Percentiles rank a stretch among this genome's conserved stretches.
phyloP scores from a whole-genome alignment of 2,888 invertebrate genomes.

The Osmoderma eremita region DNA sequence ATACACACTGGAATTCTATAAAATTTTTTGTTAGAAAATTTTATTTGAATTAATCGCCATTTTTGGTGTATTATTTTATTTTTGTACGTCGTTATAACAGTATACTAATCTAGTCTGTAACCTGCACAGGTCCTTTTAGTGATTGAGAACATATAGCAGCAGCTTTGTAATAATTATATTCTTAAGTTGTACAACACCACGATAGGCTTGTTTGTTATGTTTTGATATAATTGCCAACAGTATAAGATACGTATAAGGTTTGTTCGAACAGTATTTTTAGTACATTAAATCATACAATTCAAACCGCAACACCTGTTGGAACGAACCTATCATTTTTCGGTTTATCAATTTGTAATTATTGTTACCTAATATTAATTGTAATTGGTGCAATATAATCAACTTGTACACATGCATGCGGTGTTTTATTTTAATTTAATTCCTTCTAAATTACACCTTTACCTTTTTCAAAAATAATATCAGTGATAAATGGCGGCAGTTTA shows the following conservation, averaged over 20 bases:
- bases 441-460: slow-evolving; percentile 35
- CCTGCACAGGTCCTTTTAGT: background rate
- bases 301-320: background rate
- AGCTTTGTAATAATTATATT: slow-evolving; percentile 2
- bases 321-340: background rate
- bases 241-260: background rate
- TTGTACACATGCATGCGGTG: slow-evolving; percentile 49
- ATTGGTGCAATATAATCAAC: slow-evolving; percentile 52
- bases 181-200: background rate
- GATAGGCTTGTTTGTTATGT: too few relatives aligned
- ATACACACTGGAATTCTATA: background rate
- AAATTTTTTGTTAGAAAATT: slow-evolving; percentile 18
- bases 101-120: slow-evolving; percentile 26
- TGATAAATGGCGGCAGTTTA: too few relatives aligned
- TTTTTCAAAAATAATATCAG: background rate
- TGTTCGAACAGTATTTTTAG: too few relatives aligned
- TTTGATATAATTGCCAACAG: slow-evolving; percentile 1
- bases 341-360: slow-evolving; percentile 1
- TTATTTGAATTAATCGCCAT: background rate
- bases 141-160: slow-evolving; percentile 15
- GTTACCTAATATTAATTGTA: slow-evolving; percentile 20
- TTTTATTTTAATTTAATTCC: slow-evolving; percentile 51
- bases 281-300: too few relatives aligned
- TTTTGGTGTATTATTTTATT: slow-evolving; percentile 21
- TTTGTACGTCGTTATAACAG: slow-evolving; percentile 20